phyloP scores from a whole-genome alignment of 2,888 invertebrate species.

The Biston betularia region DNA sequence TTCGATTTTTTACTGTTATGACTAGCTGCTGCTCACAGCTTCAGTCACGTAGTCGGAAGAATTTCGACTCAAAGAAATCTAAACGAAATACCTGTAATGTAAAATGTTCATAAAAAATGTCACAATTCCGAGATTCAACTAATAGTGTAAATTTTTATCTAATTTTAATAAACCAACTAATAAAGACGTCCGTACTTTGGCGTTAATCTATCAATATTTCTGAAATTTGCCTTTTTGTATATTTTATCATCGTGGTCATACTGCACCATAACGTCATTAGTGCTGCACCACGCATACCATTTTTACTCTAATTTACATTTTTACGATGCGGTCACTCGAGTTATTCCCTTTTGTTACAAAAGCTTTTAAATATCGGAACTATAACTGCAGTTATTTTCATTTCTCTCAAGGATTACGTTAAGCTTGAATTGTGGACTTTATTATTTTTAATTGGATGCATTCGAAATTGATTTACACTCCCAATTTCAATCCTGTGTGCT shows the following conservation, averaged over 20 bases:
- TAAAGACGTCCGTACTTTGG: too few species aligned
- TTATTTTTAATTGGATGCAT: conserved; percentile 33
- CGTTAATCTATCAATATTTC: too few species aligned
- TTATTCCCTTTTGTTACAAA: conserved; percentile 27
- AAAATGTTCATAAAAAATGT: too few species aligned
- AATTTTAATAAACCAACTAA: too few species aligned
- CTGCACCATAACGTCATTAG: conserved; percentile 61
- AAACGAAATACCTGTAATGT: too few species aligned
- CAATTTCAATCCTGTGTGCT: conserved; percentile 15
- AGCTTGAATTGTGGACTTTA: conserved; percentile 29
- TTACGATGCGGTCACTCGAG: conserved; percentile 57
- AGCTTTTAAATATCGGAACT: conserved; percentile 22
- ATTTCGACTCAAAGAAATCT: too few species aligned
- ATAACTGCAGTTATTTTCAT: conserved; percentile 24
- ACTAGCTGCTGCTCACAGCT: too few species aligned
- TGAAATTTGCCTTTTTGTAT: neutral
- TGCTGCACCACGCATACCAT: conserved; percentile 69
- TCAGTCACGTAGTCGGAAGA: too few species aligned
- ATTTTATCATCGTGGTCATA: conserved; percentile 29
- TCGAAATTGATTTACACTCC: conserved; percentile 12
- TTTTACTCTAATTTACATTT: conserved; percentile 75
- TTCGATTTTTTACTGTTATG: too few species aligned
- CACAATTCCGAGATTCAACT: too few species aligned
- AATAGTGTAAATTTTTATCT: too few species aligned
- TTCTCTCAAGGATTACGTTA: conserved; percentile 32